Evolutionary conservation across 2,888 invertebrate species (phyloP).

Genomic region (Ophioninae sp.): DNA sequence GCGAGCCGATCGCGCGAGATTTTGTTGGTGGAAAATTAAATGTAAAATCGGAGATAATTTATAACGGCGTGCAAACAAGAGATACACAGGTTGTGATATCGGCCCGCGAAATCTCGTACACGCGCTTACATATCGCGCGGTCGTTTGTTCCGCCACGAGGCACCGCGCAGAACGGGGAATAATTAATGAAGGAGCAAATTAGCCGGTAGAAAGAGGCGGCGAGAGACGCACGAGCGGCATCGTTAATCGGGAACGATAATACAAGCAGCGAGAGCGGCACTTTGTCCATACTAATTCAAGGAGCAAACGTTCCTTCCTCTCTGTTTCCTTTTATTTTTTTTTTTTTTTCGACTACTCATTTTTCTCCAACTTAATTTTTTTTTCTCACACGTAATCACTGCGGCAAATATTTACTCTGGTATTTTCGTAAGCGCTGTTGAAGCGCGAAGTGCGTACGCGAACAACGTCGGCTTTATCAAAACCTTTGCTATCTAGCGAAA

Average conservation of each 20-base stretch:
- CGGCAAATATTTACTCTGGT: slow-evolving; percentile 58
- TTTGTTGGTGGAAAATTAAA: slow-evolving; percentile 14
- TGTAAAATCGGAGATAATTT: slow-evolving; percentile 23
- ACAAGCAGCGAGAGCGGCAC: slow-evolving; percentile 57
- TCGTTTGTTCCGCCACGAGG: slow-evolving; percentile 58
- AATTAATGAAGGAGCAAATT: slow-evolving; percentile 64
- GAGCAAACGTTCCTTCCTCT: slow-evolving; percentile 55
- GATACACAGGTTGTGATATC: slow-evolving; percentile 39
- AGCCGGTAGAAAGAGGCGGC: slow-evolving; percentile 50
- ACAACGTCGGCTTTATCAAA: slow-evolving; percentile 26
- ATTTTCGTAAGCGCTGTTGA: slow-evolving; percentile 9
- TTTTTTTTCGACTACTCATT: not conserved
- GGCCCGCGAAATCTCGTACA: slow-evolving; percentile 53
- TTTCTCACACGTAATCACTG: slow-evolving; percentile 48
- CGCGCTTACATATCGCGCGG: slow-evolving; percentile 48
- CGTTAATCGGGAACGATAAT: slow-evolving; percentile 62
- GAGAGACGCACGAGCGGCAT: slow-evolving; percentile 60
- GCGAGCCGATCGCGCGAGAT: not conserved
- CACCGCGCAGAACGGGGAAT: slow-evolving; percentile 53
- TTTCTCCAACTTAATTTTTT: not conserved
- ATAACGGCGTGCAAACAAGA: slow-evolving; percentile 22
- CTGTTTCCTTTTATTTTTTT: not conserved
- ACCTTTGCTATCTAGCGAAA: not conserved
- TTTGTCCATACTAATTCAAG: slow-evolving; percentile 64
- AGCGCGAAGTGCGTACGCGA: not conserved